A percentile compares a stretch with the other conserved stretches of the same genome.
Conservation (phyloP, 2,113 vertebrate species). For the Dolichallabes microphthalmus region DNA sequence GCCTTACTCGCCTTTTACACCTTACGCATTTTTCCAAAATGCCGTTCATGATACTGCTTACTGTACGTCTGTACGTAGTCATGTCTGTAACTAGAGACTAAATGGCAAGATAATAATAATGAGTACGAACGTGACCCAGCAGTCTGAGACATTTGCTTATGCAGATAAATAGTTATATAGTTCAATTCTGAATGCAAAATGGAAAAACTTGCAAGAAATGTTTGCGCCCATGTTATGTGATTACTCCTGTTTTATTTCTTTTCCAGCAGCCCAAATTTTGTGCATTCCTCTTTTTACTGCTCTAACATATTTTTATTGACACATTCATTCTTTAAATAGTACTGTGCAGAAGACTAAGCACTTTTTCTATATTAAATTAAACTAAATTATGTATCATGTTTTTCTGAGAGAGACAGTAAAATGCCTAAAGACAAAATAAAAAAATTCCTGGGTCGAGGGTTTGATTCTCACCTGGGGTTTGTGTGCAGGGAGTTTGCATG, state of each 20-base stretch:
- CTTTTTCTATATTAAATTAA: too few species aligned
- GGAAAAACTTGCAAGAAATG: neutral
- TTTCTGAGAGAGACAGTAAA: too few species aligned
- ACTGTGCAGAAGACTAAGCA: too few species aligned
- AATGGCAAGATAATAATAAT: neutral
- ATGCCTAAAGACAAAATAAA: too few species aligned
- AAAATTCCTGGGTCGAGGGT: too few species aligned
- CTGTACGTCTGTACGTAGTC: too few species aligned
- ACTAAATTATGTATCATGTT: too few species aligned
- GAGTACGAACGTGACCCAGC: neutral
- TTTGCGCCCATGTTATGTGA: constrained; percentile 2
- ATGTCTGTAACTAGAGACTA: neutral
- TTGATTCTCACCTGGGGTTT: too few species aligned
- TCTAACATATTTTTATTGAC: neutral
- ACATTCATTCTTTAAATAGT: neutral
- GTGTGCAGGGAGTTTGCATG: too few species aligned
- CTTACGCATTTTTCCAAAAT: too few species aligned
- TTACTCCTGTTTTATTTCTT: neutral
- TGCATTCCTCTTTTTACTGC: neutral
- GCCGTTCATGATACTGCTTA: neutral
- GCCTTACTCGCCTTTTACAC: too few species aligned
- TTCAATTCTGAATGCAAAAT: neutral
- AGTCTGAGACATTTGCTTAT: neutral
- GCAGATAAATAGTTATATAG: neutral
- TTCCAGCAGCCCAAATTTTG: too few species aligned